Percentiles rank a stretch among this genome's conserved stretches.
Conservation (phyloP, 2,888 invertebrate genomes). For the Eustalomyia histrio region DNA sequence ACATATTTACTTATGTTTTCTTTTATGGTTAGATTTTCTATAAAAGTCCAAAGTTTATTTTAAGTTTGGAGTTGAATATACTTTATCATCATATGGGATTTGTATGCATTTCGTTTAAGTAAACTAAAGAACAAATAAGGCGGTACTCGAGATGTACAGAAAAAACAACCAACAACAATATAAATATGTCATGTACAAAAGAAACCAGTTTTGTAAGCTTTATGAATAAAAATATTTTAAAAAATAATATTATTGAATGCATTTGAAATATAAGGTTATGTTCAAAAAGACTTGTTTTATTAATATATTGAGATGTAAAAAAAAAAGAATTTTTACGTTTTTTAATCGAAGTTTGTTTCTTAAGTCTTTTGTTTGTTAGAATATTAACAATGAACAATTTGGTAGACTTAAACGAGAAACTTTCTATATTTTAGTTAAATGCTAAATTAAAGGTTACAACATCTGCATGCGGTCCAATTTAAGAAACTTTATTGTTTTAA, state of each 20-base stretch:
- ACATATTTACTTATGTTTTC: constrained; percentile 31
- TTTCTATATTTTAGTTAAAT: no score
- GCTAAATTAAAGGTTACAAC: no score
- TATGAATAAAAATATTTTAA: neutral
- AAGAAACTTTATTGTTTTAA: no score
- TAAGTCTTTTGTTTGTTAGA: constrained; percentile 11
- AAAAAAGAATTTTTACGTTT: no score
- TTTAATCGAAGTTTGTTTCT: constrained; percentile 8
- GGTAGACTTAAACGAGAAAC: no score
- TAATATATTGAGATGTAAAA: neutral
- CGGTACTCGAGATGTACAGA: constrained; percentile 34
- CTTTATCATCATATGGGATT: constrained; percentile 21
- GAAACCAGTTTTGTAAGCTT: constrained; percentile 54
- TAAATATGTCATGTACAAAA: constrained; percentile 18
- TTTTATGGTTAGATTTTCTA: neutral
- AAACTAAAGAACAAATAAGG: constrained; percentile 19
- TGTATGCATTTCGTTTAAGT: constrained; percentile 40
- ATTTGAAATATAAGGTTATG: constrained; percentile 25
- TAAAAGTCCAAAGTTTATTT: constrained; percentile 50
- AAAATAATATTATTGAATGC: constrained; percentile 19
- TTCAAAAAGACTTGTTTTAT: constrained; percentile 10
- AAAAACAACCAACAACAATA: neutral
- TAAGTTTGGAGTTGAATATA: constrained; percentile 47
- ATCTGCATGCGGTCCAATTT: no score
- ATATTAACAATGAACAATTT: neutral